Evolutionary conservation across 2,888 invertebrate species (phyloP).

Genomic region (Oeneis ivallda): DNA sequence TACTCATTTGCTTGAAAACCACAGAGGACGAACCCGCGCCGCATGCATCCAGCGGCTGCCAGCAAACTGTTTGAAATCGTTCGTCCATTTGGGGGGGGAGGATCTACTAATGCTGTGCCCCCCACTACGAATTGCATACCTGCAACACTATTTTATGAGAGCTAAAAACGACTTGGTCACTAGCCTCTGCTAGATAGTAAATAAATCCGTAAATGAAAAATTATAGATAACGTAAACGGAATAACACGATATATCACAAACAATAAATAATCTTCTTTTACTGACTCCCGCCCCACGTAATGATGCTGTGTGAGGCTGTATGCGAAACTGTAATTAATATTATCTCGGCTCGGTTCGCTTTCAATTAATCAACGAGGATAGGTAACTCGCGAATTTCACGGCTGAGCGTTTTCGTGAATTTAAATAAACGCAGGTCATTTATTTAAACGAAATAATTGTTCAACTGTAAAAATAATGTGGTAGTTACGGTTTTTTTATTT

Average conservation of each 20-base stretch:
- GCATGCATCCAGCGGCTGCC: no score
- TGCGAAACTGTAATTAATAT: constrained; percentile 31
- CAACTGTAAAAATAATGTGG: background rate
- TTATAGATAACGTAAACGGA: constrained; percentile 19
- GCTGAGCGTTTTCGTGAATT: constrained; percentile 22
- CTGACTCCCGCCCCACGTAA: constrained; percentile 25
- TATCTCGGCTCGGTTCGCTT: constrained; percentile 33
- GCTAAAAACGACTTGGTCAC: background rate
- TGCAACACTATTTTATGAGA: background rate
- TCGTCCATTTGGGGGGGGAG: no score
- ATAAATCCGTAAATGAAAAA: constrained; percentile 12
- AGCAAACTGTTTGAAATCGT: no score
- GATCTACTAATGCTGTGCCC: no score
- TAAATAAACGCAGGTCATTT: constrained; percentile 10
- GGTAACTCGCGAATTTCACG: constrained; percentile 28
- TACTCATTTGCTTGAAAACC: no score
- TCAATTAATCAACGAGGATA: constrained; percentile 35
- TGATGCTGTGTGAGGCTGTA: constrained; percentile 32
- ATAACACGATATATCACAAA: constrained; percentile 15
- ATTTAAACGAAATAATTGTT: background rate
- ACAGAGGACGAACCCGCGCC: no score
- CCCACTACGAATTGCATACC: no score
- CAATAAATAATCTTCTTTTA: constrained; percentile 29
- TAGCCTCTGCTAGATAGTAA: constrained; percentile 19
- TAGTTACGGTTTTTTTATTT: no score